Evolutionary conservation across 2,113 vertebrate genomes (phyloP).

Genomic region (Engraulis encrasicolus): DNA sequence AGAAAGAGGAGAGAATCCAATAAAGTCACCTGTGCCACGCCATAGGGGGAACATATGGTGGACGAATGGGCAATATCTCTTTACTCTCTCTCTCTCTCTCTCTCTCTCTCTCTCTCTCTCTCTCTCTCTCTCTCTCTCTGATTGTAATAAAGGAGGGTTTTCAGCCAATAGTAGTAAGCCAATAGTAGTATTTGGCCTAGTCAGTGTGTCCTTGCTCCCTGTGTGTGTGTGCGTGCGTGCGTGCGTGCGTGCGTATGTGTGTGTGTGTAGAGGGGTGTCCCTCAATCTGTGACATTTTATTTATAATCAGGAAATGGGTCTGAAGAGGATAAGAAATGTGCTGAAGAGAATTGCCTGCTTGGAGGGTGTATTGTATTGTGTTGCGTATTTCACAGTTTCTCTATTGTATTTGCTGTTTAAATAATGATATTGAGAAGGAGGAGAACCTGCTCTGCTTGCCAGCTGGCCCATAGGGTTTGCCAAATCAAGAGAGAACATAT

Average conservation of each 20-base stretch:
- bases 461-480: constrained; percentile 56
- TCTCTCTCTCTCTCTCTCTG: too few relatives aligned
- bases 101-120: too few relatives aligned
- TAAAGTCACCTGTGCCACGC: too few relatives aligned
- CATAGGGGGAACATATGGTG: too few relatives aligned
- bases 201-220: constrained; percentile 36
- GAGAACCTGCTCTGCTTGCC: constrained; percentile 57
- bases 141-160: too few relatives aligned
- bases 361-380: constrained; percentile 24
- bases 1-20: too few relatives aligned
- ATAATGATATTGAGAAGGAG: not conserved
- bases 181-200: too few relatives aligned
- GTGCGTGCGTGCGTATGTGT: not conserved
- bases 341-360: constrained; percentile 48
- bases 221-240: too few relatives aligned
- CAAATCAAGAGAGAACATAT: constrained; percentile 20
- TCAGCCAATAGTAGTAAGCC: too few relatives aligned
- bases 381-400: not conserved
- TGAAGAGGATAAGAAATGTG: constrained; percentile 50
- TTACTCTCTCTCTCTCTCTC: too few relatives aligned
- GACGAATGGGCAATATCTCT: too few relatives aligned
- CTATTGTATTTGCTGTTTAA: constrained; percentile 34
- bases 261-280: constrained; percentile 31
- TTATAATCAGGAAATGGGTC: constrained; percentile 49
- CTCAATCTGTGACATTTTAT: constrained; percentile 52